Evolutionary conservation across 2,888 invertebrate species (phyloP), one percentile per base, ranked within the genome.

Genomic region (Athripsodes cinereus): DNA sequence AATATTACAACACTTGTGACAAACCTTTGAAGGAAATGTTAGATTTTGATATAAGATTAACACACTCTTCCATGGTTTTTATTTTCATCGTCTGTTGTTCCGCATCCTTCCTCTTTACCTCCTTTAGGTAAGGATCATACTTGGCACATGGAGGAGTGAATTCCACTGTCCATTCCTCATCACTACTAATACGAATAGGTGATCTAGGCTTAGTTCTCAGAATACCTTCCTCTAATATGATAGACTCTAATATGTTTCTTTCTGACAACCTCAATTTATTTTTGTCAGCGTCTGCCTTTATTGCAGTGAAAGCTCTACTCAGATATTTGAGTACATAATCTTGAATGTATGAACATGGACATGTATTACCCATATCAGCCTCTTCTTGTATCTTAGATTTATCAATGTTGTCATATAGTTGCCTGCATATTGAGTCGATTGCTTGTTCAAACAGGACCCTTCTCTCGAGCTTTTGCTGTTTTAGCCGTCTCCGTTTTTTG

Each of bases 101-200:
- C 10, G 34, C 48, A 20, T 56, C 46, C 46, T 18, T 22, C 19
- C 21, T 31, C 13, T n/a, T 22, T 10, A 16, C n/a, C 19, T 11
- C 8, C 51, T 11, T 40, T 13, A 35, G 48, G 10, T 44, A 47
- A n/a, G 53, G 55, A 18, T 52, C 46, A 40, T 53, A 59, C 16
- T 26, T 40, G 21, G 55, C 22, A 55, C 69, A 67, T 13, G 78
- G 78, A 19, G 78, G 75, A 40, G 72, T 74, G 57, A 78, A 78
- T 60, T 76, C 74, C 46, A 78, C 71, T 10, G 70, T 68, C 78
- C 78, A 78, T 59, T 76, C 76, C 60, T 77, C 78, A 22, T 72
- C 70, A 64, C 77, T 78, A 1, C 50, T 51, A 3, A 35, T n/a
- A 11, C 18, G 35, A 10, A 53, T 34, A 19, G 48, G 22, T 20